Evolutionary conservation across 2,888 invertebrate genomes (phyloP), one percentile per base, ranked within the genome.

Genomic region (Drosophila ustulata): DNA sequence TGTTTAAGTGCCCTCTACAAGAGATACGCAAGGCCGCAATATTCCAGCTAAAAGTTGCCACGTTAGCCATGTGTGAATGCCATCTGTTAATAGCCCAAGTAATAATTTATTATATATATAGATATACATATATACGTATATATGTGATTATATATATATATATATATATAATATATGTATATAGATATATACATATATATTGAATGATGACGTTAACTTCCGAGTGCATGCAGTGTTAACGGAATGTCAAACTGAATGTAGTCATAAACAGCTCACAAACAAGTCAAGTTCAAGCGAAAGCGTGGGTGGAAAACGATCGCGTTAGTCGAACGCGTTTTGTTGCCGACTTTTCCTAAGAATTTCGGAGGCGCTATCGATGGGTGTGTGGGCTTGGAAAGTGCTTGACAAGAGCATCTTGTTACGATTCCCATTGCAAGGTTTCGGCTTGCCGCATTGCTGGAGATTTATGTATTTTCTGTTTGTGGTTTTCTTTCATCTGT

Each of bases 351-450:
- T 74, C 66, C 66, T 18, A 59, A 68, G 74, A 76, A 84, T 74
- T 71, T 68, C 46, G 59, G 55, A 37, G 70, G 32, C 62, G 47
- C 50, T 46, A 52, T 71, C 62, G 50, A 52, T 32, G 56, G 37
- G 57, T 46, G 69, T 66, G 84, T 82, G 82, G 82, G 85, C 43
- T 75, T 43, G 66, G 70, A 78, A 78, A 84, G 76, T 78, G 70
- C 67, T 66, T 81, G 76, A 73, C 88, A 87, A 87, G 82, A 81
- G 88, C 85, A 84, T 68, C 76, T 70, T 75, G 84, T 59, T 57
- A 41, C 58, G 59, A 52, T 69, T 73, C 65, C 66, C 62, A 73
- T 55, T 65, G 70, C 61, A 71, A 45, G 66, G 9, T 72, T 62
- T 43, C 58, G 63, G 39, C 26, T 25, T 18, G n/a, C 8, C 25